phyloP scores from a whole-genome alignment of 2,888 invertebrate species.

The Pelosia muscerda region DNA sequence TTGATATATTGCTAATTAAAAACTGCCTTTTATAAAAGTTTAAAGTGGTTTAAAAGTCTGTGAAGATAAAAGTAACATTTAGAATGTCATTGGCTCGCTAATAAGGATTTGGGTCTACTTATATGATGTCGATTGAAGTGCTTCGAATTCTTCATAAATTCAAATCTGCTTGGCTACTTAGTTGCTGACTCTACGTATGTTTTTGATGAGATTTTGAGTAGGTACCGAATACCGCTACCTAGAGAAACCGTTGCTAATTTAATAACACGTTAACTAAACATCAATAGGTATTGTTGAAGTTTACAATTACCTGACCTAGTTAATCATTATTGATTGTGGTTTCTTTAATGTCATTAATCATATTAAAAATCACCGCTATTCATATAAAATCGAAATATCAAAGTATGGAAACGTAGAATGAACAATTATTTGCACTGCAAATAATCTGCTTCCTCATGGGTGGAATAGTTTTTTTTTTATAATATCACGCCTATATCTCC shows the following conservation, averaged over 20 bases:
- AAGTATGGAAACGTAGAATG: too few relatives aligned
- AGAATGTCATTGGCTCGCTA: too few relatives aligned
- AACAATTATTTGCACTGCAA: too few relatives aligned
- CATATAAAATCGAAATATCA: neutral
- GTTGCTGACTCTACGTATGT: slow-evolving; percentile 16
- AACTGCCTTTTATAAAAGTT: neutral
- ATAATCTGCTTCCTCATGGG: too few relatives aligned
- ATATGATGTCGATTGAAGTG: too few relatives aligned
- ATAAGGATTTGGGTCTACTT: too few relatives aligned
- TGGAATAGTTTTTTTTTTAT: too few relatives aligned
- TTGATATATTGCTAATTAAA: neutral
- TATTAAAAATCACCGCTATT: slow-evolving; percentile 16
- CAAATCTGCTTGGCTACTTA: neutral
- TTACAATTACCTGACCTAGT: slow-evolving; percentile 16
- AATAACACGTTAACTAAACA: slow-evolving; percentile 32
- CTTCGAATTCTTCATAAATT: neutral
- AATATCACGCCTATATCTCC: too few relatives aligned
- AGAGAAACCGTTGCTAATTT: slow-evolving; percentile 19
- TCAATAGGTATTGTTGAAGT: slow-evolving; percentile 24
- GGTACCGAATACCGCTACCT: slow-evolving; percentile 39
- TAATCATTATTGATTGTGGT: slow-evolving; percentile 18
- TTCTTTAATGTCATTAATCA: slow-evolving; percentile 15
- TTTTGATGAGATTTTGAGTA: slow-evolving; percentile 26
- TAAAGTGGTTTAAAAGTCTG: neutral
- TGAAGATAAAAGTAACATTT: too few relatives aligned